Base-by-base conservation (phyloP, 2,888 invertebrate genomes). In the Lucinisca nassula region DNA sequence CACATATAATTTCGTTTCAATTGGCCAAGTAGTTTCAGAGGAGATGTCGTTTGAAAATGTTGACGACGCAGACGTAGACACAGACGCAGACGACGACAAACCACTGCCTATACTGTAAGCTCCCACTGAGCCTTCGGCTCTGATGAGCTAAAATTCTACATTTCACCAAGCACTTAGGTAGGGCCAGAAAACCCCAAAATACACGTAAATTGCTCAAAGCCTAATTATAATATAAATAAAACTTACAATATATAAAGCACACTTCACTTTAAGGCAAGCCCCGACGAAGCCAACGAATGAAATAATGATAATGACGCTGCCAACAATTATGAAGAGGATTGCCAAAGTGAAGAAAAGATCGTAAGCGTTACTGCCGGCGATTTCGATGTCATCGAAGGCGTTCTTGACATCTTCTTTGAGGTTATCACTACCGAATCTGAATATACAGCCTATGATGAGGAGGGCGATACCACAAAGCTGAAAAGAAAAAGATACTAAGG, bases 391-490 rank as follows among this genome's bases (percentile, higher is more conserved):
- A 67, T 87, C 51, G 51, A 91, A 83, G 0, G 84, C 80, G 0
- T 84, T 74, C 38, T 90, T 70, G 24, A 90, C 84, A 24, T 91
- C 79, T n/a, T 90, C 87, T 12, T 82, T 87, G 8, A 91, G 37
- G 1, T 86, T 58, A 40, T 88, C 82, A 14, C 82, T 79, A 1
- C 90, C 91, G 45, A 91, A 92, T 32, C 87, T 79, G 67, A 92
- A 87, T 4, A 91, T 58, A n/a, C 87, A 78, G 24, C 92, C 92
- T 0, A 90, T 55, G 6, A 91, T 81, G 17, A 91, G 74, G 49
- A 92, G 40, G 8, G 90, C 90, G 14, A 91, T 83, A 17, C 92
- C 92, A 32, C 90, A 84, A 21, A 92, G 79, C 92, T 92, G 84
- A n/a, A 89, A 90, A 38, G 38, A 55, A 24, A 27, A 61, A 14